Evolutionary conservation across 2,113 vertebrate genomes (phyloP).

Genomic region (Microcebus griseorufus): DNA sequence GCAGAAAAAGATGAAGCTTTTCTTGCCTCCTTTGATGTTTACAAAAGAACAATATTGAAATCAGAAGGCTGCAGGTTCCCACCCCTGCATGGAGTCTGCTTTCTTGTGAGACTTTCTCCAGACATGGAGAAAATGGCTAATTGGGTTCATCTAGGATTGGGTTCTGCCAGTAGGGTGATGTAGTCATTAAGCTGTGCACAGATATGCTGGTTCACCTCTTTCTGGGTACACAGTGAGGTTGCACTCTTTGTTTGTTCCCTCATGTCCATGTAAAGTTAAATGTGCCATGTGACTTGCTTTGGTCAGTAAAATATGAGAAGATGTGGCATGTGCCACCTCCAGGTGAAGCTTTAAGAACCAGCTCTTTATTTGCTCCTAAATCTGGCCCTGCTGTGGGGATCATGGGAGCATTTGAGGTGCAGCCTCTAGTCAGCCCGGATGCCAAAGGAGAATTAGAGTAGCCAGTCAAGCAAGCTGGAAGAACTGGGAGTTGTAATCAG

Average conservation of each 20-base stretch:
- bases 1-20: no score
- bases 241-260: neutral
- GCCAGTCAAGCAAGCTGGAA: neutral
- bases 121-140: neutral
- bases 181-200: neutral
- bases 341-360: neutral
- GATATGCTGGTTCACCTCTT: neutral
- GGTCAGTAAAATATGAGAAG: neutral
- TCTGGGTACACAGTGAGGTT: neutral
- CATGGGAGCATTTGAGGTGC: neutral
- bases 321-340: neutral
- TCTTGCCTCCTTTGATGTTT: no score
- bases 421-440: neutral
- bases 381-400: neutral
- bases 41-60: no score
- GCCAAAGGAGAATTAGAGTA: neutral
- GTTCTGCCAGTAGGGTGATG: neutral
- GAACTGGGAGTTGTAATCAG: neutral
- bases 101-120: neutral
- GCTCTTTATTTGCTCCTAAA: neutral
- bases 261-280: neutral
- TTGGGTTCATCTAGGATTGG: neutral
- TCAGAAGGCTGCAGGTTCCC: no score
- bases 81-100: neutral
- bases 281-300: neutral